These are phyloP conservation scores for Galemys pyrenaicus DNA, from an alignment of 2,113 vertebrate genomes.

Conservation along the genomic window DNA sequence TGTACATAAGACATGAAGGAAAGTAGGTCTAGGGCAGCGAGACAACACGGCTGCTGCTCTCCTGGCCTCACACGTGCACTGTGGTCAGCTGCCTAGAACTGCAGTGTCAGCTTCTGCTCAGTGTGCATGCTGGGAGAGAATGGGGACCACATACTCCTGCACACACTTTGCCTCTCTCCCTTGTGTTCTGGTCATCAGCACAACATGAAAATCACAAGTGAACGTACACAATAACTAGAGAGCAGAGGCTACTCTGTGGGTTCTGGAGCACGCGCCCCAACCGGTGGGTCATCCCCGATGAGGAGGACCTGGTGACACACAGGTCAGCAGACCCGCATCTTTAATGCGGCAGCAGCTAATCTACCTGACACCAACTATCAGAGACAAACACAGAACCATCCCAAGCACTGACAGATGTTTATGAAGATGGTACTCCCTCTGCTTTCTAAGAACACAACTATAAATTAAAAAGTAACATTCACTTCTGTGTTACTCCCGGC, in stretches of 20 bases:
- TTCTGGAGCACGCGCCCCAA: background rate
- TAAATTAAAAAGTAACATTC: background rate
- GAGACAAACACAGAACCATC: background rate
- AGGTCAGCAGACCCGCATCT: background rate
- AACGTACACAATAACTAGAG: background rate
- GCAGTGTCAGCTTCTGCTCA: background rate
- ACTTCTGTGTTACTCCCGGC: background rate
- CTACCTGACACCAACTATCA: background rate
- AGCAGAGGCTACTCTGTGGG: background rate
- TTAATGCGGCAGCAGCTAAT: background rate
- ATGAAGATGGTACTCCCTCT: background rate
- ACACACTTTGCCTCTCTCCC: background rate
- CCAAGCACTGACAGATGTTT: background rate
- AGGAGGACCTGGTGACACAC: background rate
- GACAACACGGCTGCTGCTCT: background rate
- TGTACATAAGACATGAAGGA: background rate
- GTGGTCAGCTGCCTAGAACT: background rate
- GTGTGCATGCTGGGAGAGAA: background rate
- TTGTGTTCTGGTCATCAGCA: background rate
- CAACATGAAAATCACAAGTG: background rate
- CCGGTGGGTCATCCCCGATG: background rate
- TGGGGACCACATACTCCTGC: background rate
- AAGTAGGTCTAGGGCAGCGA: background rate
- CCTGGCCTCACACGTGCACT: fast-evolving
- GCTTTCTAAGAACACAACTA: background rate